These are phyloP conservation scores for Sebastes schlegelii DNA, from an alignment of 2,113 vertebrate species.

Conservation along the genomic window DNA sequence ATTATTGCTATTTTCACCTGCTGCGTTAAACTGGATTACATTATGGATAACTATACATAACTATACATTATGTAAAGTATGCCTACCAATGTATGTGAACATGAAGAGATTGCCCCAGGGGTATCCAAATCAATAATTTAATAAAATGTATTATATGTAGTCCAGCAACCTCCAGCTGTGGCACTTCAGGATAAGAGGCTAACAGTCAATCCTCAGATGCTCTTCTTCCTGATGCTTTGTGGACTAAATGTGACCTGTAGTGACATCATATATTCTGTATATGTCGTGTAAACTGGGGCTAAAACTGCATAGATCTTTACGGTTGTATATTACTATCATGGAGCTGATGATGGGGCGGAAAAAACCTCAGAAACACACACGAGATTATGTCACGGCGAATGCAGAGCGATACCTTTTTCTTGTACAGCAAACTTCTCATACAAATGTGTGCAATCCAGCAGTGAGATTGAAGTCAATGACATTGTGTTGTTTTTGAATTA, in stretches of 20 bases:
- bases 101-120: conserved; percentile 50
- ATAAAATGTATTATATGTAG: conserved; percentile 43
- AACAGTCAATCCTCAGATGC: conserved; percentile 78
- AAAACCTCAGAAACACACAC: conserved; percentile 84
- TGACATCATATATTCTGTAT: conserved; percentile 69
- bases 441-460: conserved; percentile 85
- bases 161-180: conserved; percentile 54
- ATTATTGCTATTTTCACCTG: conserved; percentile 84
- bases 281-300: conserved; percentile 48
- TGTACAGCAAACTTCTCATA: conserved; percentile 86
- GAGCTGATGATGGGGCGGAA: conserved; percentile 55
- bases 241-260: conserved; percentile 32
- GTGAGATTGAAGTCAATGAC: conserved; percentile 71
- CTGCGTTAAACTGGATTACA: conserved; percentile 68
- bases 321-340: conserved; percentile 65
- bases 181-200: conserved; percentile 78
- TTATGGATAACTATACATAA: conserved; percentile 54
- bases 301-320: conserved; percentile 83
- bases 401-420: conserved; percentile 77
- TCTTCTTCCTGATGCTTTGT: conserved; percentile 35
- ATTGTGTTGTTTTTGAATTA: conserved; percentile 61
- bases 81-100: conserved; percentile 47
- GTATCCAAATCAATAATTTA: conserved; percentile 49
- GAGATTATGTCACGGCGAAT: conserved; percentile 91
- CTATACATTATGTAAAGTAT: conserved; percentile 44